Evolutionary conservation across 2,113 vertebrate species (phyloP), one percentile per base, ranked within the genome.

Genomic region (Cynoglossus semilaevis): DNA sequence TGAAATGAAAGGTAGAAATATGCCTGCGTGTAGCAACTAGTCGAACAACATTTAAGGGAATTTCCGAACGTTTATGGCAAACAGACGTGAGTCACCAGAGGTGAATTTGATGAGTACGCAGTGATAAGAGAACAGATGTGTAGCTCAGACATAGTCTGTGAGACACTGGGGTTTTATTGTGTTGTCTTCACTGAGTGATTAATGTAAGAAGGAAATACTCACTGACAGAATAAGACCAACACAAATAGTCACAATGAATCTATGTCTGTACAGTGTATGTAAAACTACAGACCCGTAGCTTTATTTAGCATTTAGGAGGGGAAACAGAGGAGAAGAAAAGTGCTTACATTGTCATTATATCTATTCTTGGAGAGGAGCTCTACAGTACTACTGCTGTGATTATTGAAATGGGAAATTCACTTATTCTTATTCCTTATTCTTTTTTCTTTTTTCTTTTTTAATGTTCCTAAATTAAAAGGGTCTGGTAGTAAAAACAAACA

Each of bases 61-160:
- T 84, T 87, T 86, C 80, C 83, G 79, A 65, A 73, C 45, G 2
- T 79, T 83, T 46, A 51, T 35, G 43, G 58, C 44, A 62, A 79
- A 67, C 73, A 79, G 73, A 75, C 55, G 12, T 85, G 81, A 88
- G 18, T 88, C 83, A 88, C 34, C 34, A 35, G 29, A 63, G 34
- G 50, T 70, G 55, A 76, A 65, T 64, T 67, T 43, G 35, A 51
- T 15, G 15, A 66, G 59, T 65, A 46, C 37, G 55, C 29, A 55
- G 22, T 58, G 63, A 74, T 61, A 53, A 55, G 48, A 57, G 69
- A 73, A 81, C 74, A 63, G 78, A 79, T 78, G 72, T 72, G 48
- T 38, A 17, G 8, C 8, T 44, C 41, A 45, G 34, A 12, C 29
- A 46, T 38, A 61, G 18, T 35, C 34, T 2, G 22, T 29, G n/a